Conservation (phyloP, 2,113 vertebrate genomes). For the Barnardius zonarius region DNA sequence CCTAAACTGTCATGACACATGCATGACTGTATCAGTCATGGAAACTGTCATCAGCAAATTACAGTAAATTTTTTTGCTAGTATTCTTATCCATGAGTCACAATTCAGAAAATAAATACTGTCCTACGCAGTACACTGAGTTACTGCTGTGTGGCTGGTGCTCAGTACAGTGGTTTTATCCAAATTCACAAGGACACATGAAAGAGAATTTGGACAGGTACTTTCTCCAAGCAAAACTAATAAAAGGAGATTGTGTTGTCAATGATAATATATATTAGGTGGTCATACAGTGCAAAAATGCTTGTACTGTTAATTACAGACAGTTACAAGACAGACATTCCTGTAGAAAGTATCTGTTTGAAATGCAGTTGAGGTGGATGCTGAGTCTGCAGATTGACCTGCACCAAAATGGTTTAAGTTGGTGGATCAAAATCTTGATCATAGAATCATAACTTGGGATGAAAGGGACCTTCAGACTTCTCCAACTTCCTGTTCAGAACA, state of each 20-base stretch:
- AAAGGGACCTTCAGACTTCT: not conserved
- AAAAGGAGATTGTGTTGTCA: not conserved
- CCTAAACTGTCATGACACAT: not conserved
- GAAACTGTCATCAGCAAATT: not conserved
- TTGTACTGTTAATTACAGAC: not conserved
- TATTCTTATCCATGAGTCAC: not conserved
- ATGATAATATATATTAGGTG: not conserved
- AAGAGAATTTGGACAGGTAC: not conserved
- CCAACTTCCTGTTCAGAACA: not conserved
- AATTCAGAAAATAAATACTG: not conserved
- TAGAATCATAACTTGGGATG: accelerated
- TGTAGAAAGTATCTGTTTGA: not conserved
- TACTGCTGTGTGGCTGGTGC: not conserved
- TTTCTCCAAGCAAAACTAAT: not conserved
- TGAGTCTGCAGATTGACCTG: not conserved
- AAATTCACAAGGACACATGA: not conserved
- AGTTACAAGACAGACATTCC: not conserved
- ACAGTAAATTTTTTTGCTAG: not conserved
- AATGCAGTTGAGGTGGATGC: not conserved
- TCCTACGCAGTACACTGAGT: not conserved
- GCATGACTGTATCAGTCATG: not conserved
- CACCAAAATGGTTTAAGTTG: not conserved
- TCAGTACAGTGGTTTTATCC: not conserved
- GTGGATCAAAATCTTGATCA: not conserved
- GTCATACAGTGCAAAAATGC: not conserved